These are phyloP conservation scores for Margaritifera margaritifera DNA, from an alignment of 2,888 invertebrate species.

Conservation along the genomic window DNA sequence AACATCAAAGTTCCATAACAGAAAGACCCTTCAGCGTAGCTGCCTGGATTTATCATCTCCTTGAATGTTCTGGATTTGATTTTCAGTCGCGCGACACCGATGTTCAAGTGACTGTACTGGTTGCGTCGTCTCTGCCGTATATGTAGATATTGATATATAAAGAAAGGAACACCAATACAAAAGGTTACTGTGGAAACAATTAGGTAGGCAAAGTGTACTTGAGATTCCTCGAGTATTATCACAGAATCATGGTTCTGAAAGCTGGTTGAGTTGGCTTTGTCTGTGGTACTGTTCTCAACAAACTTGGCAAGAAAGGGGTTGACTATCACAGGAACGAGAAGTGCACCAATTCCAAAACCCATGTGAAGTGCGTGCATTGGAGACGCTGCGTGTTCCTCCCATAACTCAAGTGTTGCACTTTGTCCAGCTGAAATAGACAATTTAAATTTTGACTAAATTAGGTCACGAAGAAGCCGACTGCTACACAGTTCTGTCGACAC, in stretches of 20 bases:
- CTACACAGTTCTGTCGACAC: too few relatives aligned
- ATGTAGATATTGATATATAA: constrained; percentile 18
- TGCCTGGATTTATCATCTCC: constrained; percentile 25
- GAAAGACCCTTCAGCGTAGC: constrained; percentile 22
- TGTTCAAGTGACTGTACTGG: too few relatives aligned
- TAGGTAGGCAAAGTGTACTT: constrained; percentile 32
- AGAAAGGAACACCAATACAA: constrained; percentile 29
- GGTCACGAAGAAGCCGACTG: too few relatives aligned
- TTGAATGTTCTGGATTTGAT: too few relatives aligned
- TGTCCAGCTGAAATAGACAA: constrained; percentile 45
- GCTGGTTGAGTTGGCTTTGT: too few relatives aligned
- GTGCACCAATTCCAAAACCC: constrained; percentile 55
- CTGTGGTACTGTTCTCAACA: too few relatives aligned
- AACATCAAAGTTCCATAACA: constrained; percentile 28
- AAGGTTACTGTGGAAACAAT: constrained; percentile 22
- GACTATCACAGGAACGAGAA: constrained; percentile 42
- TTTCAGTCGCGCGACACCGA: too few relatives aligned
- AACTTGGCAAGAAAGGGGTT: constrained; percentile 40
- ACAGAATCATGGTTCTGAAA: too few relatives aligned
- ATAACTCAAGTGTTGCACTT: constrained; percentile 41
- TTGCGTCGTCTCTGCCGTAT: too few relatives aligned
- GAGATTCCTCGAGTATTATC: constrained; percentile 23
- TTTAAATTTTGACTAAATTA: neutral
- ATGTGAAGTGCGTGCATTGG: constrained; percentile 54
- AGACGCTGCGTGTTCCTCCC: constrained; percentile 43